Percentiles rank a stretch among this genome's conserved stretches.
These are phyloP conservation scores for Geococcyx californianus DNA, from an alignment of 2,113 vertebrate species.

Conservation along the genomic window DNA sequence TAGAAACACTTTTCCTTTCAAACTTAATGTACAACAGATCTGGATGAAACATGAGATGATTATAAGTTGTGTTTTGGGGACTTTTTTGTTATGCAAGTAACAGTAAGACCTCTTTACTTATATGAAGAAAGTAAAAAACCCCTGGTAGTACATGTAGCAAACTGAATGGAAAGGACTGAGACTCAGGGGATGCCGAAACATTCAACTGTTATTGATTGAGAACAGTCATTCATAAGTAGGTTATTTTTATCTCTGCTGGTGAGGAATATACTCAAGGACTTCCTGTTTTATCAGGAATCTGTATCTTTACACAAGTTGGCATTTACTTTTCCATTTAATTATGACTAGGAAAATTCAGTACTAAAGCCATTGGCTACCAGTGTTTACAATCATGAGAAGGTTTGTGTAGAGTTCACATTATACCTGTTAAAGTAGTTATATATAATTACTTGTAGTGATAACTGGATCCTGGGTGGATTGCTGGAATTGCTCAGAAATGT, in stretches of 20 bases:
- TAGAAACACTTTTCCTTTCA: not conserved
- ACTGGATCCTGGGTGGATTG: not conserved
- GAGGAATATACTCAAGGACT: not conserved
- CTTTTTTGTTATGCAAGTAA: not conserved
- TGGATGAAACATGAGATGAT: not conserved
- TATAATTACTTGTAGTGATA: not conserved
- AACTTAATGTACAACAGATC: not conserved
- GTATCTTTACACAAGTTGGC: not conserved
- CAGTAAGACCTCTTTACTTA: not conserved
- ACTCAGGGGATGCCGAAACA: not conserved
- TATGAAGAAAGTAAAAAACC: not conserved
- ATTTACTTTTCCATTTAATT: not conserved
- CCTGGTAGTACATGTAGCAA: not conserved
- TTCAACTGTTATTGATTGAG: not conserved
- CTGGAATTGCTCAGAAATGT: not conserved
- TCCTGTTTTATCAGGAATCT: not conserved
- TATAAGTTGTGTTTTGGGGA: not conserved
- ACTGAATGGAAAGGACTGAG: not conserved
- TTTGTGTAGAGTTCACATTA: not conserved
- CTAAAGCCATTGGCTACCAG: not conserved
- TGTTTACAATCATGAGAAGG: not conserved
- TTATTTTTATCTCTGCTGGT: not conserved
- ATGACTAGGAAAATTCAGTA: not conserved
- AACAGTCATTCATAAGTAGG: not conserved
- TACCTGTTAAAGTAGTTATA: not conserved